phyloP scores from a whole-genome alignment of 92 coral and sea anemone species.

The Parazoanthus darwini region DNA sequence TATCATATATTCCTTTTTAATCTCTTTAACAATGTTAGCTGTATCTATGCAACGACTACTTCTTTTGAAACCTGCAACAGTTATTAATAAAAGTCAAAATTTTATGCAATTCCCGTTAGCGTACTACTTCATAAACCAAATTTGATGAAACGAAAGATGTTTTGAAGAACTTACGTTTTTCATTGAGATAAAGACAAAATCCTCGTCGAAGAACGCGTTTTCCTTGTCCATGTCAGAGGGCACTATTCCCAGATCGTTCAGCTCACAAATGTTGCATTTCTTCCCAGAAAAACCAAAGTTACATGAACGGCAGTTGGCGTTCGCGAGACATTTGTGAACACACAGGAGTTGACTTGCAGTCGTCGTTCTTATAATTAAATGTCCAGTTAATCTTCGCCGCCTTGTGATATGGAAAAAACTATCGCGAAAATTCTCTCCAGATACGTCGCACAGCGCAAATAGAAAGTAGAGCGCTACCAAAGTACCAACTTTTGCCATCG shows the following conservation, averaged over 20 bases:
- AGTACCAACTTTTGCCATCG: neutral
- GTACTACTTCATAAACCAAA: neutral
- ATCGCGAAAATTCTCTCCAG: conserved; percentile 4
- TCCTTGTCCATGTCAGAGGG: neutral
- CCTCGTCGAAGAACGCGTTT: neutral
- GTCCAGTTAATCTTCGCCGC: conserved; percentile 5
- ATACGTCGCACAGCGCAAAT: neutral
- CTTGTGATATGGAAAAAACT: neutral
- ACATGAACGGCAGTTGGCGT: neutral
- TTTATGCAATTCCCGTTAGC: neutral
- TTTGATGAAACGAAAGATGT: neutral
- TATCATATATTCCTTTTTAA: too few species aligned
- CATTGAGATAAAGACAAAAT: conserved; percentile 11
- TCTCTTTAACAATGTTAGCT: neutral
- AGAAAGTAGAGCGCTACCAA: neutral
- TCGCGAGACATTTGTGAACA: conserved; percentile 21
- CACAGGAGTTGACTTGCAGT: neutral
- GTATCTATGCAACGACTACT: too few species aligned
- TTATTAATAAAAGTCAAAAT: neutral
- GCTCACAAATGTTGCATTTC: neutral
- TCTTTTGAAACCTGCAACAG: neutral
- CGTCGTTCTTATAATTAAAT: neutral
- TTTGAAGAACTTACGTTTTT: conserved; percentile 14
- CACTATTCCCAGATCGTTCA: neutral
- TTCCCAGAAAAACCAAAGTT: conserved; percentile 12